A percentile compares a stretch with the other conserved stretches of the same genome.
Evolutionary conservation across 2,797 vertebrate species (phyloP).

Genomic region (Pipistrellus kuhlii): DNA sequence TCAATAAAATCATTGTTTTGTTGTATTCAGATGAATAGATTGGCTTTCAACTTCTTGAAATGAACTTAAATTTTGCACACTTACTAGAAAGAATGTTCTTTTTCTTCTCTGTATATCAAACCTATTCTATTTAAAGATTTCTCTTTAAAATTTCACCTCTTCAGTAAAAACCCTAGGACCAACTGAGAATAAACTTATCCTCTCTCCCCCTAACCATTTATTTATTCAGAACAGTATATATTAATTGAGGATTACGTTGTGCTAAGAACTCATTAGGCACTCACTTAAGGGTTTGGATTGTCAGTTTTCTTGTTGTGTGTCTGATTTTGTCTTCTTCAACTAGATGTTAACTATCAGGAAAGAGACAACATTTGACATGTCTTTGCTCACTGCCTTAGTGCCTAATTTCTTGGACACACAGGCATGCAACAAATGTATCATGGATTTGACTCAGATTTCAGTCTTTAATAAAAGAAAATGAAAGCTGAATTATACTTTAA

Average conservation of each 20-base stretch:
- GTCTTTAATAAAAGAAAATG: slow-evolving; percentile 33
- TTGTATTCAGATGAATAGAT: background rate
- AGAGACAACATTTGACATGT: background rate
- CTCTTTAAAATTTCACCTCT: background rate
- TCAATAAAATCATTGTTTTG: background rate
- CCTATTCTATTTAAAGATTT: slow-evolving; percentile 7
- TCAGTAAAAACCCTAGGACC: background rate
- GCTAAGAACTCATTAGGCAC: background rate
- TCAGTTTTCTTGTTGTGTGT: background rate
- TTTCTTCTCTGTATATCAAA: background rate
- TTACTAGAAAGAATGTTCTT: background rate
- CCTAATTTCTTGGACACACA: background rate
- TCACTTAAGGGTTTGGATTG: background rate
- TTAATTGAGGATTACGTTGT: background rate
- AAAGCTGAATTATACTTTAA: background rate
- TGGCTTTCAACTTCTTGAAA: background rate
- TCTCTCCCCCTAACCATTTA: background rate
- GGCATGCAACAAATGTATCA: background rate
- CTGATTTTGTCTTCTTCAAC: slow-evolving; percentile 5
- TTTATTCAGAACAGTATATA: background rate
- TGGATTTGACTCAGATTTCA: background rate
- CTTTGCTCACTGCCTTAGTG: background rate
- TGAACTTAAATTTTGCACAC: background rate
- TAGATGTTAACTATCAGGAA: slow-evolving; percentile 1
- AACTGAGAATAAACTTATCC: background rate